Evolutionary conservation across 2,888 invertebrate species (phyloP), one percentile per base, ranked within the genome.

Genomic region (Orthonychiurus folsomi): DNA sequence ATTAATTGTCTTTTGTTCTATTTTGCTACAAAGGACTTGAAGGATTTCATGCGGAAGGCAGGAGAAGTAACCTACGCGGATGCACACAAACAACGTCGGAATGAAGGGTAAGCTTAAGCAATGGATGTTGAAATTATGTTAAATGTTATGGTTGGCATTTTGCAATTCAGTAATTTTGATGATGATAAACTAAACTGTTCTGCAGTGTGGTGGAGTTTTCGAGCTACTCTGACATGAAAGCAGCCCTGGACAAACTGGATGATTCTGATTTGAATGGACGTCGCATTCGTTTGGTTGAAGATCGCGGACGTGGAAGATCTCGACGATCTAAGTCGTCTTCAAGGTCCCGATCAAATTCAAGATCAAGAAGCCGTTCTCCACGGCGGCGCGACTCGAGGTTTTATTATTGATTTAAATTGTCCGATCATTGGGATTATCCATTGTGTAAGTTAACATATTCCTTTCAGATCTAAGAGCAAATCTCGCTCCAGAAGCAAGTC

Each of bases 31-130:
- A 71, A 95, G 92, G 97, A 97, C 80, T 83, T 99, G 80, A 99
- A 99, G 83, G 99, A 99, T 83, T 94, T 93, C 80, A 97, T 99
- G 96, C 86, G 99, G 75, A 93, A 94, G 79, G 95, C 95, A 73
- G 97, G 97, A 69, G 99, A 99, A 82, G 97, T 99, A 2, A 97
- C 96, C 28, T 99, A 95, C 78, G 97, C 99, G 73, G 99, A 87
- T 80, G 99, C 97, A 21, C 97, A 99, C 77, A 95, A 95, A 77
- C 89, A 91, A 75, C 87, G 89, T 73, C 85, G 90, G 73, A 96
- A 96, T 80, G 93, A 93, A 80, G 93, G 93, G 91, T 92, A 77
- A 82, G 83, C 79, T 9, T 62, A 23, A 20, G 3, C 20, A 9
- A n/a, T n/a, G n/a, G n/a, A n/a, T n/a, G n/a, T n/a, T n/a, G n/a